Conservation (phyloP, 2,797 vertebrate genomes). For the Sparidentex hasta region DNA sequence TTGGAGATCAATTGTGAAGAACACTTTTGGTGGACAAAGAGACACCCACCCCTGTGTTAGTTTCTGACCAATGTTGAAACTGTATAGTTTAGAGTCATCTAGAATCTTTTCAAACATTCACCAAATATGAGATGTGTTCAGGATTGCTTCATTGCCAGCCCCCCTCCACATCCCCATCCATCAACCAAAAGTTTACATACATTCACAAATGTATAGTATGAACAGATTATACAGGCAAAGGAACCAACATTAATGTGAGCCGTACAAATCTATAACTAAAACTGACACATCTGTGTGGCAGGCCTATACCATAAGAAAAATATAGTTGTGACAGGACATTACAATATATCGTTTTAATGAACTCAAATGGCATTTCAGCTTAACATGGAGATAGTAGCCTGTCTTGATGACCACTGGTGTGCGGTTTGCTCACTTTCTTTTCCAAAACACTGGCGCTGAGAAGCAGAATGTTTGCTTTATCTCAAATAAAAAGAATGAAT, state of each 20-base stretch:
- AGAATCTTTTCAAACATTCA: neutral
- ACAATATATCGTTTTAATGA: neutral
- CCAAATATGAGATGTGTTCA: neutral
- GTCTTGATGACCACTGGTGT: neutral
- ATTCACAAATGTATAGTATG: neutral
- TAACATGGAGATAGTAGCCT: neutral
- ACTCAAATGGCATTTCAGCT: neutral
- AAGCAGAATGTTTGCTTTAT: neutral
- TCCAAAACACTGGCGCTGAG: neutral
- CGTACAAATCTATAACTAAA: neutral
- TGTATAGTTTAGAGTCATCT: neutral
- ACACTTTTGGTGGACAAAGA: neutral
- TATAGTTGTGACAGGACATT: neutral
- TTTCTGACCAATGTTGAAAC: neutral
- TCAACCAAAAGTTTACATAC: neutral
- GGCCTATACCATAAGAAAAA: neutral
- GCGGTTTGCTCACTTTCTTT: neutral
- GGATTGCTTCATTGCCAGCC: neutral
- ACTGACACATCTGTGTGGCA: neutral
- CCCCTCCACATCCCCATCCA: neutral
- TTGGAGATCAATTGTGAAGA: conserved; percentile 4
- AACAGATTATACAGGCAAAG: neutral
- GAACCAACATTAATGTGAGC: neutral
- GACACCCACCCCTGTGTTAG: neutral
- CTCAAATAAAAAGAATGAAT: neutral